Evolutionary conservation across 2,888 invertebrate genomes (phyloP).

Genomic region (Aporophyla lueneburgensis): DNA sequence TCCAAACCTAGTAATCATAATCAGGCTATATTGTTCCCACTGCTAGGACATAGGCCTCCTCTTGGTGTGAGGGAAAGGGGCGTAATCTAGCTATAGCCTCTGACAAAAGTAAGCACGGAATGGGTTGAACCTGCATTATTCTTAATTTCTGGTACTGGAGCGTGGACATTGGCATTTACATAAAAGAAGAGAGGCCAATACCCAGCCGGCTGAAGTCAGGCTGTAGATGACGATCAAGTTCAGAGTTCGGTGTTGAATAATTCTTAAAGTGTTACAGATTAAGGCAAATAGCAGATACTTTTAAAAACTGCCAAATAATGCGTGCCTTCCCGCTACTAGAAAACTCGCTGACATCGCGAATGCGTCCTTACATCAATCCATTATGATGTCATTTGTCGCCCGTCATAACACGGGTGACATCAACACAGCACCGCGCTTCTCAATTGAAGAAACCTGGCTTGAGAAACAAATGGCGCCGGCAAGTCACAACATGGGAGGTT

Average conservation of each 20-base stretch:
- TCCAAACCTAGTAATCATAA: too few species aligned
- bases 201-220: not conserved
- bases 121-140: not conserved
- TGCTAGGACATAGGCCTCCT: too few species aligned
- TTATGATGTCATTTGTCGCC: constrained; percentile 53
- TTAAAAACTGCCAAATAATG: not conserved
- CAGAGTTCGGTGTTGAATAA: not conserved
- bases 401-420: constrained; percentile 50
- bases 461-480: constrained; percentile 39
- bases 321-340: not conserved
- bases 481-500: constrained; percentile 37
- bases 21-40: too few species aligned
- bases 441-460: constrained; percentile 56
- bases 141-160: not conserved
- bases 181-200: not conserved
- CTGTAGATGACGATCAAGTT: not conserved
- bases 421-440: constrained; percentile 25
- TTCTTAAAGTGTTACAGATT: not conserved
- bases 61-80: too few species aligned
- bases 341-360: constrained; percentile 29
- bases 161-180: not conserved
- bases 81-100: too few species aligned
- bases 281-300: not conserved
- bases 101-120: not conserved
- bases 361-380: constrained; percentile 27